Conservation (phyloP, 1,140 invertebrate species). For the Atta texana region DNA sequence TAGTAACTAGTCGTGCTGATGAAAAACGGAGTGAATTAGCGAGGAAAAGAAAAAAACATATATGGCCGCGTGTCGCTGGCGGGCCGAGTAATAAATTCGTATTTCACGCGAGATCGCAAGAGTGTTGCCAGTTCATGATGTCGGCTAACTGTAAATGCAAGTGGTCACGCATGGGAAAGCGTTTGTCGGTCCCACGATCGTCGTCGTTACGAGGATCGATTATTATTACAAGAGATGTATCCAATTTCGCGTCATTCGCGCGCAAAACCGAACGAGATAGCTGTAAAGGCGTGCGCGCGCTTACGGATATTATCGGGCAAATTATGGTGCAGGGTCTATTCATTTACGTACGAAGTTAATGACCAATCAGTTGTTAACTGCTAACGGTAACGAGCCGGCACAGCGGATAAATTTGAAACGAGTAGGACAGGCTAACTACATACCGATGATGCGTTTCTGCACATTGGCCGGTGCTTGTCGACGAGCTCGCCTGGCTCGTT, state of each 20-base stretch:
- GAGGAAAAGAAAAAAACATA: neutral
- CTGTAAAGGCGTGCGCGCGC: neutral
- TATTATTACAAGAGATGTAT: constrained; percentile 56
- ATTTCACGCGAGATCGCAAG: constrained; percentile 39
- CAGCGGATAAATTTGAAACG: constrained; percentile 45
- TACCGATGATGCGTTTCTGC: constrained; percentile 23
- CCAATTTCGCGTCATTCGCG: constrained; percentile 58
- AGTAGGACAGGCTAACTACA: constrained; percentile 7
- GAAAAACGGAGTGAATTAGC: constrained; percentile 47
- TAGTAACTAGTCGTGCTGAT: neutral
- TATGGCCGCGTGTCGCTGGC: constrained; percentile 19
- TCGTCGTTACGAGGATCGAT: constrained; percentile 41
- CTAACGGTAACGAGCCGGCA: constrained; percentile 52
- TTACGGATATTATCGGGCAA: constrained; percentile 20
- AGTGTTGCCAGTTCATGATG: constrained; percentile 13
- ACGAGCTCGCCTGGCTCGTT: neutral
- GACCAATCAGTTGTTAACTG: constrained; percentile 56
- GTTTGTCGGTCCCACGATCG: constrained; percentile 42
- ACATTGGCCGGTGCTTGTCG: neutral
- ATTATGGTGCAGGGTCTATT: constrained; percentile 50
- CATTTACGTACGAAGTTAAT: constrained; percentile 51
- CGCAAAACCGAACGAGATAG: constrained; percentile 19
- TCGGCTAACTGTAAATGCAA: constrained; percentile 49
- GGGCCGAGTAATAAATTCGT: constrained; percentile 13
- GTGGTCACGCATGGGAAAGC: constrained; percentile 51